Evolutionary conservation across 2,113 vertebrate species (phyloP).

Genomic region (Cygnus buccinator): DNA sequence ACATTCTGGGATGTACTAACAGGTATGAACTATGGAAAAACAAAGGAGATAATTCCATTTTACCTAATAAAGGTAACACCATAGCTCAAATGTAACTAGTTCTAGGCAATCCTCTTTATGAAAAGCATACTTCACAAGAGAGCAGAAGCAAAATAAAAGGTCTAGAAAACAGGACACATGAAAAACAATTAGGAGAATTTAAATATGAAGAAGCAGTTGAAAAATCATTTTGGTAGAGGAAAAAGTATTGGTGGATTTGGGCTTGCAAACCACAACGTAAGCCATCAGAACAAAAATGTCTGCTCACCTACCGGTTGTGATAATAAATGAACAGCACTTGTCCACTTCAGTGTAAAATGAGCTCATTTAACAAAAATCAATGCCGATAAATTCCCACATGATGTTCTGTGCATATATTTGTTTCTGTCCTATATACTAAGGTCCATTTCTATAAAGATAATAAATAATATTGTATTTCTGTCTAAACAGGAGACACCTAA

Average conservation of each 20-base stretch:
- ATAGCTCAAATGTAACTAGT: background rate
- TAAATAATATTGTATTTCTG: background rate
- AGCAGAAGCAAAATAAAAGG: background rate
- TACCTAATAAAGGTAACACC: background rate
- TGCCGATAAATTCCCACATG: background rate
- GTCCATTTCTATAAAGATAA: background rate
- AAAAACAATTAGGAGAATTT: background rate
- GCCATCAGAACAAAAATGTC: background rate
- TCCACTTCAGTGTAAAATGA: background rate
- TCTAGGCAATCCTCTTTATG: background rate
- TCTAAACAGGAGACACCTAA: background rate
- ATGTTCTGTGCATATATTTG: background rate
- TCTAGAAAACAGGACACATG: background rate
- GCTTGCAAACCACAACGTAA: background rate
- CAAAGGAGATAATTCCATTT: background rate
- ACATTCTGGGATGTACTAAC: background rate
- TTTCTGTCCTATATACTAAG: background rate
- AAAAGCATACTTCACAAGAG: background rate
- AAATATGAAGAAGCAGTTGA: background rate
- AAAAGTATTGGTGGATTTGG: background rate
- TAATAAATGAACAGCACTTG: background rate
- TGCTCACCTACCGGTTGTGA: background rate
- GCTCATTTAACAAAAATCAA: background rate
- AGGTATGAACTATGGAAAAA: background rate
- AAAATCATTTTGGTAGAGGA: background rate